Evolutionary conservation across 2,888 invertebrate species (phyloP), one percentile per base, ranked within the genome.

Genomic region (Ectemnius lituratus): DNA sequence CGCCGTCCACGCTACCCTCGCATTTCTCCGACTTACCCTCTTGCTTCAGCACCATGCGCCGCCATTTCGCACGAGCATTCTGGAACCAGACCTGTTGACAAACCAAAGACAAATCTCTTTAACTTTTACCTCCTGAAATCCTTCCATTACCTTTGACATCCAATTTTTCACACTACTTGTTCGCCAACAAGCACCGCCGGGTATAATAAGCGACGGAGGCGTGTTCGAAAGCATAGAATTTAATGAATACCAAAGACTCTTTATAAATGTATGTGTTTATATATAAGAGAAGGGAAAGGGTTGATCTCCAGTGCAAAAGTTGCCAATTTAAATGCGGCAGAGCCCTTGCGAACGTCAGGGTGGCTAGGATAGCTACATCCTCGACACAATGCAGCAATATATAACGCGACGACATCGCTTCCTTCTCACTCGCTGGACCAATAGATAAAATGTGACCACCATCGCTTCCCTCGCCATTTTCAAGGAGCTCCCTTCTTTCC

Each of bases 21-120:
- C 94, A 94, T 87, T 95, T 95, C 87, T 95, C 95, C 80, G 94
- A 93, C 87, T 95, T 95, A 90, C 94, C 95, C 89, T 96, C 96
- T 88, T 96, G 95, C 88, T 96, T 95, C 85, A 95, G 92, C 91
- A 96, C 95, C 94, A 96, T 96, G 82, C 98, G 94, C 86, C 98
- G 94, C 95, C 97, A 97, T 92, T 98, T 98, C 82, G 98, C 98
- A 52, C 98, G 93, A 37, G 97, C 97, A 90, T 98, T 98, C 92
- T 98, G 97, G 92, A 98, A 98, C 97, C 97, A 97, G 70, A 97
- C 97, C 97, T 97, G 94, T 56, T 92, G 92, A 91, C 92, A 93
- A 91, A 80, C 67, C 37, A 37, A 37, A 37, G 6, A 37, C 8
- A 8, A 6, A 37, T 8, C 0, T 37, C 37, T 37, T 37, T 37